A percentile compares a stretch with the other conserved stretches of the same genome.
phyloP scores from a whole-genome alignment of 30 jellyfish, hydroid and myxozoan species.

The Turritopsis rubra region DNA sequence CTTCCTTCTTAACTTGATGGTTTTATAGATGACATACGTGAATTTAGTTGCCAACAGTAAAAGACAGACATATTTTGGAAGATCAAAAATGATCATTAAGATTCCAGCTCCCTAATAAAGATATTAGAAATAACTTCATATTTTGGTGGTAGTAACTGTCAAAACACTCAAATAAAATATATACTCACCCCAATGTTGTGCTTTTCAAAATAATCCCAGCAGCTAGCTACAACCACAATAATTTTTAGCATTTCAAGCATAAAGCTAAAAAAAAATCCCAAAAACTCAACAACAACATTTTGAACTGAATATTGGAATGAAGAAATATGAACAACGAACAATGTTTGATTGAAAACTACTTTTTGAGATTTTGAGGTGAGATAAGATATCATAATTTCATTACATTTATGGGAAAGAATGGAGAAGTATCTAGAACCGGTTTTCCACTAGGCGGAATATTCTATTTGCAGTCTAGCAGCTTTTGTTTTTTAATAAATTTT shows the following conservation, averaged over 20 bases:
- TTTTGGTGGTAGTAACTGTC: neutral
- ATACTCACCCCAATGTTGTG: neutral
- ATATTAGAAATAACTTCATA: neutral
- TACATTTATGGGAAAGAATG: no score
- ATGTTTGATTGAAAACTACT: no score
- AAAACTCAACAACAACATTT: neutral
- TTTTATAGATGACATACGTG: neutral
- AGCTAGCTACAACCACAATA: neutral
- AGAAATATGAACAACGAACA: no score
- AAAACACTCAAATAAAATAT: neutral
- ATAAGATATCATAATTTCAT: no score
- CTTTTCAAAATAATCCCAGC: neutral
- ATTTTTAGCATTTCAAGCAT: neutral
- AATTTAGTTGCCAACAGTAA: neutral
- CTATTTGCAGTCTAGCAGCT: no score
- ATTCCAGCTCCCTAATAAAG: neutral
- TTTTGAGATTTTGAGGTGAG: no score
- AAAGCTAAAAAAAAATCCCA: neutral
- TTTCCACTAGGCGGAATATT: no score
- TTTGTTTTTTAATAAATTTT: no score
- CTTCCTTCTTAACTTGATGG: neutral
- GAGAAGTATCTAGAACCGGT: no score
- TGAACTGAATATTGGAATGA: no score
- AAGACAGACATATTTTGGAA: slow-evolving; percentile 20
- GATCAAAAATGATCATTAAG: neutral